Conservation (phyloP, 2,888 invertebrate genomes). For the Drosophila ezoana region DNA sequence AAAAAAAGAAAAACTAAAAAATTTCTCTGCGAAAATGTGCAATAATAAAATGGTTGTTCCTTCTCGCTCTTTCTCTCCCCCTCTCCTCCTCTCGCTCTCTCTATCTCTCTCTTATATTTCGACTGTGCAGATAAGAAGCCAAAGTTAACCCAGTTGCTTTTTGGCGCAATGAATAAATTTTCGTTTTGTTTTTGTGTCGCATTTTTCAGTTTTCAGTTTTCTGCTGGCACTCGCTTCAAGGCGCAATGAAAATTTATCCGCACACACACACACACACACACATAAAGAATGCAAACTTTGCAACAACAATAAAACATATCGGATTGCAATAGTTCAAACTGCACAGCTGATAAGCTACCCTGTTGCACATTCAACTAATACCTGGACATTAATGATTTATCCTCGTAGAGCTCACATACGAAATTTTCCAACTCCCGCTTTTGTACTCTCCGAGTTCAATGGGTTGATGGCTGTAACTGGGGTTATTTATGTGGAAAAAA, state of each 20-base stretch:
- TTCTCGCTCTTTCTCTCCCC: background rate
- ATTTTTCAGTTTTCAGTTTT: slow-evolving; percentile 36
- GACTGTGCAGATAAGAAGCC: slow-evolving; percentile 17
- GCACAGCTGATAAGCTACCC: background rate
- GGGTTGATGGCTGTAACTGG: too few species aligned
- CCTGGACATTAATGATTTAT: too few species aligned
- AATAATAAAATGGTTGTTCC: slow-evolving; percentile 47
- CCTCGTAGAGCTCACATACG: too few species aligned
- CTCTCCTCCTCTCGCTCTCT: too few species aligned
- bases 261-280: slow-evolving; percentile 1
- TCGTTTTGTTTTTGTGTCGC: slow-evolving; percentile 56
- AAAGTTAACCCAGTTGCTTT: slow-evolving; percentile 63
- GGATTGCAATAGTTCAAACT: background rate
- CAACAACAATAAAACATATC: slow-evolving; percentile 6
- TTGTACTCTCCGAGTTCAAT: too few species aligned
- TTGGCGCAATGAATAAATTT: slow-evolving; percentile 74
- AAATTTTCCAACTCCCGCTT: too few species aligned
- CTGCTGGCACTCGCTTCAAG: slow-evolving; percentile 24
- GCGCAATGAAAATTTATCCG: slow-evolving; percentile 24
- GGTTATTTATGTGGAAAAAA: too few species aligned
- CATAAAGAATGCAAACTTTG: background rate
- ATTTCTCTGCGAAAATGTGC: slow-evolving; percentile 46
- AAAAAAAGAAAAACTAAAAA: slow-evolving; percentile 27
- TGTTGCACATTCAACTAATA: background rate
- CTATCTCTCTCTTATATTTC: background rate